Evolutionary conservation across 2,888 invertebrate species (phyloP), one percentile per base, ranked within the genome.

Genomic region (Trissolcus brochymenae): DNA sequence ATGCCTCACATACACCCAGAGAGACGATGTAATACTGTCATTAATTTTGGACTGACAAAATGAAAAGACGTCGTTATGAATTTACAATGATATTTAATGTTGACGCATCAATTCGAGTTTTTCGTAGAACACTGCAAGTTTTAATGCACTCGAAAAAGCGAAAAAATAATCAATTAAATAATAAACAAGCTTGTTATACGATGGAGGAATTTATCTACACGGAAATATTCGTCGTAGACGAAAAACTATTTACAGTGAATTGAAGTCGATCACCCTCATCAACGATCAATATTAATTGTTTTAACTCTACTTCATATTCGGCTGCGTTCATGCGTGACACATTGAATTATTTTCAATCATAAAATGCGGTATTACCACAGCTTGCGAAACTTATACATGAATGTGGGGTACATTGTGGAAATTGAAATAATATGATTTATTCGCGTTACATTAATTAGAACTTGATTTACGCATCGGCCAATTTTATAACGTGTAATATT

Each of bases 281-380:
- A 78, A 70, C 67, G 49, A 76, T 72, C 76, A 67, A 71, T 72
- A 35, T 35, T 35, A 72, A 74, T 73, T 78, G 68, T 73, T 65
- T 41, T 59, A 61, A 43, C 73, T 68, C 73, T 73, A 67, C 71
- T 77, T 73, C 64, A 77, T 77, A 77, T 78, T 74, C 73, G 70
- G 17, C 61, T 49, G 77, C 77, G 73, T 61, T 77, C 77, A 70
- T 77, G 77, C 77, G 67, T 77, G 65, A 66, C 70, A 74, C 70
- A 66, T 66, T 74, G 78, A 78, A 78, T 78, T 78, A 78, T 73
- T 70, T 70, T 78, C 74, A 70, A 78, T 78, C 78, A 71, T 67
- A 74, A 78, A 74, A 67, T 74, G 73, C 25, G 78, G 70, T 70
- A 78, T 78, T 78, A 78, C 70, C 78, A 62, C 74, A 70, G 78